Percentiles rank a stretch among this genome's conserved stretches.
phyloP scores from a whole-genome alignment of 2,113 vertebrate species.

The Gambusia holbrooki region DNA sequence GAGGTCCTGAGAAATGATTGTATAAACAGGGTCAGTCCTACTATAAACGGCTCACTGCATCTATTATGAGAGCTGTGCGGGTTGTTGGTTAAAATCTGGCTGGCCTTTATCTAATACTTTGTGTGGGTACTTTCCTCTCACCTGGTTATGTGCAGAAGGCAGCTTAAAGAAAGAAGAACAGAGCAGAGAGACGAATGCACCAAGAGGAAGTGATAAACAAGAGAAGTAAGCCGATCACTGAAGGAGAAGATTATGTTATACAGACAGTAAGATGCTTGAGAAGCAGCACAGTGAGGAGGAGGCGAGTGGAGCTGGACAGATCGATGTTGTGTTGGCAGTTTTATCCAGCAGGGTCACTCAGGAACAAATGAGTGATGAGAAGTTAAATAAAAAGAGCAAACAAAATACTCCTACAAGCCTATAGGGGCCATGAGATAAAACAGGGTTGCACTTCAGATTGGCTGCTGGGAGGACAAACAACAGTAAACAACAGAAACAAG shows the following conservation, averaged over 20 bases:
- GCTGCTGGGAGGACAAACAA: constrained; percentile 16
- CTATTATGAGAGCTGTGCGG: constrained; percentile 16
- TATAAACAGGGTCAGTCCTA: constrained; percentile 38
- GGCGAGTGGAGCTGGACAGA: constrained; percentile 29
- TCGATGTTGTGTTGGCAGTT: constrained; percentile 46
- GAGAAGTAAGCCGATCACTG: constrained; percentile 23
- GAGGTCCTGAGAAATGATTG: constrained; percentile 20
- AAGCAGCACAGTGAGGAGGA: constrained; percentile 40
- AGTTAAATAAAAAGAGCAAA: constrained; percentile 55
- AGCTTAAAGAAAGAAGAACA: constrained; percentile 40
- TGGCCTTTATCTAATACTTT: constrained; percentile 49
- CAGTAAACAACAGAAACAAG: background rate
- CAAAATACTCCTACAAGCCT: constrained; percentile 40
- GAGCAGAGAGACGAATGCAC: constrained; percentile 29
- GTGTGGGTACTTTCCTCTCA: constrained; percentile 56
- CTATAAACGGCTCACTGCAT: constrained; percentile 27
- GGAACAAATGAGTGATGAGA: constrained; percentile 53
- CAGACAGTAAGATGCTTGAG: constrained; percentile 27
- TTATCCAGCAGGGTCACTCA: constrained; percentile 54
- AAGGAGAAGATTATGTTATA: constrained; percentile 35
- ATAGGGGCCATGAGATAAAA: constrained; percentile 38
- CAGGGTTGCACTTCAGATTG: background rate
- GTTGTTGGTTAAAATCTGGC: constrained; percentile 49
- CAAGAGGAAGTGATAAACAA: constrained; percentile 38
- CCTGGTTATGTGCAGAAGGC: constrained; percentile 40